phyloP scores from a whole-genome alignment of 2,113 vertebrate genomes.

The Ceyx margarethae region DNA sequence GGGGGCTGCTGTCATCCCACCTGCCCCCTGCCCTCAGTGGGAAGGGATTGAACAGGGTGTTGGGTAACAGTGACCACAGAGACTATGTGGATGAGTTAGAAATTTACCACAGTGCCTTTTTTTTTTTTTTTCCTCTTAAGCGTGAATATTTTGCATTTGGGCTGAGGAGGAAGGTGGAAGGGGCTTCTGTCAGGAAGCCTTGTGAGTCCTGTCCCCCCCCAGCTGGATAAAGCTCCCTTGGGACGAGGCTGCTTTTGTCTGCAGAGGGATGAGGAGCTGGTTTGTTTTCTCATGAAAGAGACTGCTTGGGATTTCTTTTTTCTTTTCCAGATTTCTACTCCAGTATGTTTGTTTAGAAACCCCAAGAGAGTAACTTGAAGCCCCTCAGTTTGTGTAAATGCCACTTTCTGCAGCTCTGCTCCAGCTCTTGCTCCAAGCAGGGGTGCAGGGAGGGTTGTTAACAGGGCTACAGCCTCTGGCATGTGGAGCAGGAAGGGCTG shows the following conservation, averaged over 20 bases:
- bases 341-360: background rate
- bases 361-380: background rate
- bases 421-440: background rate
- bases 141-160: background rate
- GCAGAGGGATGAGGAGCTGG: background rate
- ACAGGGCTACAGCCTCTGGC: background rate
- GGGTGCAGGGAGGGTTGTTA: background rate
- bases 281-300: background rate
- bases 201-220: background rate
- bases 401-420: background rate
- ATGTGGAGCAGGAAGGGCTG: background rate
- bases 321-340: background rate
- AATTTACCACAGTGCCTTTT: constrained; percentile 77
- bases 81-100: background rate
- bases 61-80: background rate
- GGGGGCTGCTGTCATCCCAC: background rate
- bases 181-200: background rate
- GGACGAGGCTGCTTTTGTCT: background rate
- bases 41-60: background rate
- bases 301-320: background rate
- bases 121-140: constrained; percentile 53
- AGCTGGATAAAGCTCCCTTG: too few species aligned
- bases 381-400: background rate
- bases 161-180: background rate
- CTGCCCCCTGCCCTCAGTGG: fast-evolving